Base-by-base conservation (phyloP, 2,888 invertebrate species). In the Chrysolina oricalcia region DNA sequence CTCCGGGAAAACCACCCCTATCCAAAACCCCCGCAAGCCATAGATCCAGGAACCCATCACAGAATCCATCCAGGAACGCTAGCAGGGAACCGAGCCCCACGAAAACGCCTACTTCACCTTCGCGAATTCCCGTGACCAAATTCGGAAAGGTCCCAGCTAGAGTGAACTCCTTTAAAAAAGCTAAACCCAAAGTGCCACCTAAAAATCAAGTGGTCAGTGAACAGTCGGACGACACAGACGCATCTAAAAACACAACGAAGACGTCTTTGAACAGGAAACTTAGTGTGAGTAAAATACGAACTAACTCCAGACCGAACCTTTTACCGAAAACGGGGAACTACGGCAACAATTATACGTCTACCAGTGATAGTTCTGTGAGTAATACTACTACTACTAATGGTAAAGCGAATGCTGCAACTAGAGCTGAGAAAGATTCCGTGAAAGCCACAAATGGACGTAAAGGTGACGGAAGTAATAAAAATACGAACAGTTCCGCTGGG, bases 111-210 rank as follows among this genome's bases (percentile, higher is more conserved):
- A 76, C 81, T 40, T 86, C 87, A 8, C 87, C 87, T 56, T 83
- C 85, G 9, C 85, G 85, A 78, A 84, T 84, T 19, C 86, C 87
- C 17, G 71, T 81, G 9, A 85, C 83, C 59, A 83, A 79, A 66
- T 89, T 88, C 76, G 86, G 83, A 78, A 86, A 88, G 77, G 86
- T 89, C 41, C 86, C 86, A 78, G 85, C 89, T 46, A 89, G 88
- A 86, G 87, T 89, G 62, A 88, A 89, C 81, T 88, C 85, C 83
- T 87, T 83, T 78, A 85, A 81, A 81, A 85, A 84, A 81, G 80
- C 83, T 71, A 87, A 87, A 85, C 85, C 86, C 67, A 88, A 88
- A 87, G 87, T 88, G 87, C 88, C 87, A 87, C 86, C 85, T 72
- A 88, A 87, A 84, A 86, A 87, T 41, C 82, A 82, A 81, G 83